Percentiles rank a stretch among this genome's conserved stretches.
Conservation (phyloP, 2,113 vertebrate species). For the Apeltes quadracus region DNA sequence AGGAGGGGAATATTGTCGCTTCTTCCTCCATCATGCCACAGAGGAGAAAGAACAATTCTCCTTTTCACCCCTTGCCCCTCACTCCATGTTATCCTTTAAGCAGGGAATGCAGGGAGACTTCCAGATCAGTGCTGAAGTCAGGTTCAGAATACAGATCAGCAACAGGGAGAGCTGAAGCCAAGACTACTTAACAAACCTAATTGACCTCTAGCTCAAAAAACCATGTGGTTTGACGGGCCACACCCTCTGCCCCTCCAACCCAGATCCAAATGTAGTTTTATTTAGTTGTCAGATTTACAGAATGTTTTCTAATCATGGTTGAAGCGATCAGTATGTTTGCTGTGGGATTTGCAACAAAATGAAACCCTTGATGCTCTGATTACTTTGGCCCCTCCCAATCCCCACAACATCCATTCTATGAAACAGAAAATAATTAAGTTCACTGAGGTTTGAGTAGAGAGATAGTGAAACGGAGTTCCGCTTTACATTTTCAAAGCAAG, state of each 20-base stretch:
- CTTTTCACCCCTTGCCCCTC: constrained; percentile 37
- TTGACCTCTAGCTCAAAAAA: constrained; percentile 65
- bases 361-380: constrained; percentile 12
- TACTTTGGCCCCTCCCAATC: not conserved
- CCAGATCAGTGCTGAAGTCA: constrained; percentile 50
- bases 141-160: constrained; percentile 73
- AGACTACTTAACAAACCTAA: constrained; percentile 70
- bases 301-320: constrained; percentile 47
- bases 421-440: constrained; percentile 18
- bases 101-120: constrained; percentile 60
- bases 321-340: constrained; percentile 23
- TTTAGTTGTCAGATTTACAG: constrained; percentile 45
- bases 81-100: constrained; percentile 66
- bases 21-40: constrained; percentile 62
- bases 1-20: constrained; percentile 64
- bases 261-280: not conserved
- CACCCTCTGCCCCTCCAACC: constrained; percentile 4
- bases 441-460: constrained; percentile 28
- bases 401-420: not conserved
- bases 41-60: constrained; percentile 63
- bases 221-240: constrained; percentile 37
- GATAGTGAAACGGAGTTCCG: constrained; percentile 7
- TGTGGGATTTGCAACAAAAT: constrained; percentile 1
- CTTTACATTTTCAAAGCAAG: constrained; percentile 18
- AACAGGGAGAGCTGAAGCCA: constrained; percentile 45